Conservation (phyloP, 2,797 vertebrate species). For the Moxostoma hubbsi region DNA sequence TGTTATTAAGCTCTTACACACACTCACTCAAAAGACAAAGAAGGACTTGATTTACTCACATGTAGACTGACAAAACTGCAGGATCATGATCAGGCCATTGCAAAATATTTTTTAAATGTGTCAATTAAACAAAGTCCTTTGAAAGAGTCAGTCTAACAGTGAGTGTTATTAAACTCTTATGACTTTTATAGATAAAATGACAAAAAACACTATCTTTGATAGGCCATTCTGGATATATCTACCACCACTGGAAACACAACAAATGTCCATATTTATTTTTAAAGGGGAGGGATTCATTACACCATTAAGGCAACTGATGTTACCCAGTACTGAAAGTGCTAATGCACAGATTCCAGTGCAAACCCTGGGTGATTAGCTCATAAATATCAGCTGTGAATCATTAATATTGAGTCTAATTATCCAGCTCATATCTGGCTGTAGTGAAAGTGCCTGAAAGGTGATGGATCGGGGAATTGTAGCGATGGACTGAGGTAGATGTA, state of each 20-base stretch:
- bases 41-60: constrained; percentile 15
- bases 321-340: neutral
- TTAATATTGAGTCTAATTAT: constrained; percentile 60
- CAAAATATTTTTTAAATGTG: constrained; percentile 22
- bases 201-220: constrained; percentile 29
- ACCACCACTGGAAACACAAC: constrained; percentile 19
- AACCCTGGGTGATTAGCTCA: constrained; percentile 42
- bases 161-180: constrained; percentile 20
- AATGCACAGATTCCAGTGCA: constrained; percentile 32
- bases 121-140: constrained; percentile 30
- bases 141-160: constrained; percentile 41
- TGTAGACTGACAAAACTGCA: constrained; percentile 17
- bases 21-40: constrained; percentile 26
- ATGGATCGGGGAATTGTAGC: constrained; percentile 40
- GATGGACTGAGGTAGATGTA: constrained; percentile 42
- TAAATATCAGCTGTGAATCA: constrained; percentile 52
- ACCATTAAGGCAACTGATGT: neutral
- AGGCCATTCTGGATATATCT: constrained; percentile 27
- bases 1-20: constrained; percentile 47
- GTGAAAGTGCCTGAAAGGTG: constrained; percentile 45
- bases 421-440: constrained; percentile 54
- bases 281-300: constrained; percentile 48
- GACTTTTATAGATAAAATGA: constrained; percentile 28
- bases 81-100: neutral
- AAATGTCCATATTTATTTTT: constrained; percentile 48